Evolutionary conservation across 1,140 invertebrate genomes (phyloP), one percentile per base, ranked within the genome.

Genomic region (Diorhabda sublineata): DNA sequence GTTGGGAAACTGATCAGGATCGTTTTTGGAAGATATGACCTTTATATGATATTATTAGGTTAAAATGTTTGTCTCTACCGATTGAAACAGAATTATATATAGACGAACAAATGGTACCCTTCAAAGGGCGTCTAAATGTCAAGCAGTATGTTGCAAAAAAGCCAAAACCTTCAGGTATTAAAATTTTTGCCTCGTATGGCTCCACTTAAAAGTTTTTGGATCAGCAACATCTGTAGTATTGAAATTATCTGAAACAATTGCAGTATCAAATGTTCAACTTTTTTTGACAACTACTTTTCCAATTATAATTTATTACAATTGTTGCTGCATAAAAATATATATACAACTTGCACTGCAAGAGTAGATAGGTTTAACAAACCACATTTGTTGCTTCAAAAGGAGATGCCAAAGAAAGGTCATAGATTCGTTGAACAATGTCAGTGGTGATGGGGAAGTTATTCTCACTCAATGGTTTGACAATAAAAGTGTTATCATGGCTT

Each of bases 41-140:
- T 64, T 45, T 80, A 60, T 77, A 72, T 70, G 69, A 77, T 62
- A 43, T 61, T 41, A 70, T 80, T 61, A 65, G 69, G 66, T 73
- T 75, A 47, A 56, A 74, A 45, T 80, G 75, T 63, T 52, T 69
- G 43, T 58, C 73, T 52, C 68, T 81, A 8, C 59, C 66, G 45
- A 5, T 74, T 8, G 75, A 73, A 44, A 56, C 74, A 70, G 69
- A 69, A 61, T 64, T 82, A 69, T 77, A 75, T 58, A 71, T 83
- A 42, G 79, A 82, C 68, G 78, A 82, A 71, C 74, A 76, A 4
- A 79, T 82, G 75, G 69, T 82, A 26, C 76, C 74, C 7, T 82
- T 80, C 68, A 71, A 75, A 71, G 79, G 81, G 9, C 66, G 8
- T 47, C 8, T 47, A 56, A 70, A n/a, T 82, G 42, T 5, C 77